phyloP scores from a whole-genome alignment of 1,140 invertebrate species.

The Drosophila saltans region DNA sequence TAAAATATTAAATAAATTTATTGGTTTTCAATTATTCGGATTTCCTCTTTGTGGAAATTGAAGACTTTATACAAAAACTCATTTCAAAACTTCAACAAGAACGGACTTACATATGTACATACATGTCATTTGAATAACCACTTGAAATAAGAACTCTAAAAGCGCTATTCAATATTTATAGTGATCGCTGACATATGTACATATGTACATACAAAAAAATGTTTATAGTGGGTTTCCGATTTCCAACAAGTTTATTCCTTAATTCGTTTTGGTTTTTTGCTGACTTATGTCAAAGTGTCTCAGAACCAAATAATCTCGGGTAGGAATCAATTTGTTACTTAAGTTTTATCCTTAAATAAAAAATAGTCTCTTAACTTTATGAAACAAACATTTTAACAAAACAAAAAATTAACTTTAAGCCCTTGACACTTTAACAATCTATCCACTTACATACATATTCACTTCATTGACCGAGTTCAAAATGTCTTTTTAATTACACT shows the following conservation, averaged over 20 bases:
- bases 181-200: neutral
- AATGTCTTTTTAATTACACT: slow-evolving; percentile 37
- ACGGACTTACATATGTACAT: too few species aligned
- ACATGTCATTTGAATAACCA: neutral
- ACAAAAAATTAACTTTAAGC: neutral
- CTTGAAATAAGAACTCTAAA: neutral
- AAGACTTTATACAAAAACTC: too few species aligned
- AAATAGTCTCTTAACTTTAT: too few species aligned
- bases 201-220: too few species aligned
- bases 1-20: too few species aligned
- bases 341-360: too few species aligned
- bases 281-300: too few species aligned
- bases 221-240: neutral
- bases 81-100: too few species aligned
- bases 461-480: slow-evolving; percentile 28
- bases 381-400: neutral
- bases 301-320: too few species aligned
- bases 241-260: neutral
- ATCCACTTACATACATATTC: neutral
- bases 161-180: neutral
- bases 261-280: neutral
- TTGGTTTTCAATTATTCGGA: too few species aligned
- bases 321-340: too few species aligned
- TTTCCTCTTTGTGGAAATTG: too few species aligned
- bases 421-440: slow-evolving; percentile 3